A percentile compares a stretch with the other conserved stretches of the same genome.
These are phyloP conservation scores for Rhizoglyphus robini DNA, from an alignment of 1,140 invertebrate genomes.

Conservation along the genomic window DNA sequence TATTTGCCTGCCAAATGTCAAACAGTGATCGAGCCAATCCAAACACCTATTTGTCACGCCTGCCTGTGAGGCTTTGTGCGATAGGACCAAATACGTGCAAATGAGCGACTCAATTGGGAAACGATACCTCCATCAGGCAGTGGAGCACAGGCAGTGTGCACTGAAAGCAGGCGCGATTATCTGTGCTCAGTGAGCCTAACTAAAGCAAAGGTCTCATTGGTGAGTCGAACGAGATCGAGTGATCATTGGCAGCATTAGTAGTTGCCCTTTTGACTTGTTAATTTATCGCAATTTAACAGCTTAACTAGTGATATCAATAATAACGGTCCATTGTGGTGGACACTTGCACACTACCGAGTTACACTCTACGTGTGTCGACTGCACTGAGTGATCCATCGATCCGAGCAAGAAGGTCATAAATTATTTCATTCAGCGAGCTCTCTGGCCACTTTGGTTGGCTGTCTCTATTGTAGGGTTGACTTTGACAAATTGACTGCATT, in stretches of 20 bases:
- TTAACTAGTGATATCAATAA: neutral
- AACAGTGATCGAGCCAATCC: slow-evolving; percentile 5
- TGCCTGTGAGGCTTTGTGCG: too few relatives aligned
- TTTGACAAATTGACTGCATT: neutral
- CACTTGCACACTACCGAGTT: neutral
- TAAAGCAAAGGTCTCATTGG: neutral
- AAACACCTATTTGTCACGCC: slow-evolving; percentile 12
- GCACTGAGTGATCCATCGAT: too few relatives aligned
- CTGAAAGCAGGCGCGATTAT: too few relatives aligned
- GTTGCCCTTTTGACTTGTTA: neutral
- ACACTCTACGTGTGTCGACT: neutral
- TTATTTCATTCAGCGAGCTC: neutral
- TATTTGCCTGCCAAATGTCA: slow-evolving; percentile 10
- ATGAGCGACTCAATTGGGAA: too few relatives aligned
- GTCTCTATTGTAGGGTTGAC: neutral
- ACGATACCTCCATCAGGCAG: too few relatives aligned
- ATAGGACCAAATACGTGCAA: too few relatives aligned
- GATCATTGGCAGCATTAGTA: neutral
- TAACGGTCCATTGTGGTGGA: neutral
- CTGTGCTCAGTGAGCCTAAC: neutral
- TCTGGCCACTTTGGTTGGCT: neutral
- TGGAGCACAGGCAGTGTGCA: too few relatives aligned
- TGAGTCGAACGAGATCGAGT: neutral
- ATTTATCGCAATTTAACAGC: slow-evolving; percentile 19
- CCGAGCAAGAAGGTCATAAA: too few relatives aligned